Conservation (phyloP, 2,797 vertebrate genomes). For the Lagorchestes hirsutus region DNA sequence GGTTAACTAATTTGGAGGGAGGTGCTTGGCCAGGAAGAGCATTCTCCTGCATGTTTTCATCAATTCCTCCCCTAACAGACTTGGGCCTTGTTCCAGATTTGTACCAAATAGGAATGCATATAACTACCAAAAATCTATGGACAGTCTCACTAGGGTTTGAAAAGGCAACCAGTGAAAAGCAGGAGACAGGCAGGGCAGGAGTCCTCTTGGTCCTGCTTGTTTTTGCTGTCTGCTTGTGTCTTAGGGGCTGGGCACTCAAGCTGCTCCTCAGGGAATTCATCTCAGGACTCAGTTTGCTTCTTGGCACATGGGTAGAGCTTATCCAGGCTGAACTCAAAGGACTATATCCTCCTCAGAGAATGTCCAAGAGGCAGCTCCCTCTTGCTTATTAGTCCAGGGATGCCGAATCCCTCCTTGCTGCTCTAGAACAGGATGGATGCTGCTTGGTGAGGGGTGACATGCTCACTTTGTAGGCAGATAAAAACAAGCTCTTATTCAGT, state of each 20-base stretch:
- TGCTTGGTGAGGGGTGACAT: constrained; percentile 95
- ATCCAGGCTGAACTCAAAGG: constrained; percentile 95
- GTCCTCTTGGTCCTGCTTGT: constrained; percentile 94
- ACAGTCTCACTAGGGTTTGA: constrained; percentile 9
- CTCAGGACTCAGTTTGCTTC: constrained; percentile 87
- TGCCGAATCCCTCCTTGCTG: constrained; percentile 92
- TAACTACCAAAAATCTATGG: constrained; percentile 59
- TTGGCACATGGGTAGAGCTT: constrained; percentile 94
- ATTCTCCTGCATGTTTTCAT: background rate
- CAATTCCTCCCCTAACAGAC: background rate
- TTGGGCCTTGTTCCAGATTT: background rate
- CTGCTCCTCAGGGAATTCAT: constrained; percentile 69
- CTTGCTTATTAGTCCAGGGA: constrained; percentile 93
- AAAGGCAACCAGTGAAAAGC: background rate
- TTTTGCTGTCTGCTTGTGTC: constrained; percentile 80
- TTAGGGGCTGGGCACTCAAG: constrained; percentile 44
- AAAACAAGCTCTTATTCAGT: background rate
- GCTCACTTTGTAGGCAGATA: constrained; percentile 87
- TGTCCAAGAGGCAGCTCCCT: constrained; percentile 94
- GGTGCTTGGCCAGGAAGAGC: background rate
- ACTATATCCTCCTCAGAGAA: constrained; percentile 97
- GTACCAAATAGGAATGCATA: constrained; percentile 26
- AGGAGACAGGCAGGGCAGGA: background rate
- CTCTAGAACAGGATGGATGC: constrained; percentile 95
- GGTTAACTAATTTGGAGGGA: background rate